These are phyloP conservation scores for Liposcelis brunnea DNA, from an alignment of 2,888 invertebrate species.

Conservation along the genomic window DNA sequence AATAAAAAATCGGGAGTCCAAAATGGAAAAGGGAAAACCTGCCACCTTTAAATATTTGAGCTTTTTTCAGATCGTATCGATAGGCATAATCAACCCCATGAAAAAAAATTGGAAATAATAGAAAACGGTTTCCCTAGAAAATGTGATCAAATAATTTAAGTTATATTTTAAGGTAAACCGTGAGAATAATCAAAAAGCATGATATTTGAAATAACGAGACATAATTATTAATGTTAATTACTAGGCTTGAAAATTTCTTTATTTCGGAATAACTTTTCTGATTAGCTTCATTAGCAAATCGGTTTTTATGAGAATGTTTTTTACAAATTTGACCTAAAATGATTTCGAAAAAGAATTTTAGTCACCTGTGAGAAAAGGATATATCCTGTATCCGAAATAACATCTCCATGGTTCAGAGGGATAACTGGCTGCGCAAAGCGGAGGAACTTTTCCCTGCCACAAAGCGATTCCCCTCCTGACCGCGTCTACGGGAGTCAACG, in stretches of 20 bases:
- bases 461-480: constrained; percentile 57
- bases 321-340: neutral
- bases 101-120: no score
- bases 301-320: no score
- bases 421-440: constrained; percentile 51
- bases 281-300: no score
- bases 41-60: no score
- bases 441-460: constrained; percentile 67
- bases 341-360: constrained; percentile 9
- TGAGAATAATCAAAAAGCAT: no score
- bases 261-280: no score
- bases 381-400: constrained; percentile 78
- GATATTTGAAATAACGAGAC: no score
- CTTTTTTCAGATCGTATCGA: no score
- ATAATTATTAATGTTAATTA: constrained; percentile 3
- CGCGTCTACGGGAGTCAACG: constrained; percentile 32
- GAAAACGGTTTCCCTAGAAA: constrained; percentile 1
- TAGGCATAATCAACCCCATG: no score
- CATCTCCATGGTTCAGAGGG: constrained; percentile 71
- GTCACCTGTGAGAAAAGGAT: constrained; percentile 65
- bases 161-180: no score
- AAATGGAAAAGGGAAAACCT: no score
- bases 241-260: neutral
- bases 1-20: no score
- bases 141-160: constrained; percentile 11